Evolutionary conservation across 2,888 invertebrate species (phyloP), one percentile per base, ranked within the genome.

Genomic region (Myathropa florea): DNA sequence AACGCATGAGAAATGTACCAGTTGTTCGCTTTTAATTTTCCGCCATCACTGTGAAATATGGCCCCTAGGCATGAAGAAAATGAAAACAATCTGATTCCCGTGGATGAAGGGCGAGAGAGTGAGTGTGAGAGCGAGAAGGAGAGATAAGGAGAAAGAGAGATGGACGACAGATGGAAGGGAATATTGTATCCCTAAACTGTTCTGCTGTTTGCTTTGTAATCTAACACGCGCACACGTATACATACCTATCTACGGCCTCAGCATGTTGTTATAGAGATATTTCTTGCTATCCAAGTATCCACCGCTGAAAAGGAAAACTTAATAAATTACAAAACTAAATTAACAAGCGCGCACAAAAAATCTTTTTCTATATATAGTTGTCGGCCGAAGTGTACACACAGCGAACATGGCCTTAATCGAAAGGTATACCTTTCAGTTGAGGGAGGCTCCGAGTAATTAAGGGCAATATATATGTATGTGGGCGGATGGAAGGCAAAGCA

Each of bases 311-410:
- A 55, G 68, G 68, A 68, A 65, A 80, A 80, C 80, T 80, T 67
- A 72, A 80, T 80, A 80, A 80, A 80, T 80, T 73, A 72, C 72
- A 60, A 72, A 80, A 80, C 79, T 79, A 79, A 78, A 78, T 67
- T 71, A 64, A 71, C 70, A 77, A 24, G 60, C 30, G 53, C 36
- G 4, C 21, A 68, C 18, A 60, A 76, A 59, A 64, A 64, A 63
- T 23, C 14, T 1, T n/a, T 46, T 65, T 72, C 79, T 73, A 80
- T 80, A 73, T 67, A 72, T 80, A 80, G 67, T 70, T 18, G 46
- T 46, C 46, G 46, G 18, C 46, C 46, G 46, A 46, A 23, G 67
- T 12, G 53, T 61, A 28, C 39, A 63, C 63, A 61, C 46, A 72
- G 10, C 24, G 36, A 26, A 57, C n/a, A 55, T n/a, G 30, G 26